Evolutionary conservation across 2,888 invertebrate genomes (phyloP).

Genomic region (Chymomyza caudatula): DNA sequence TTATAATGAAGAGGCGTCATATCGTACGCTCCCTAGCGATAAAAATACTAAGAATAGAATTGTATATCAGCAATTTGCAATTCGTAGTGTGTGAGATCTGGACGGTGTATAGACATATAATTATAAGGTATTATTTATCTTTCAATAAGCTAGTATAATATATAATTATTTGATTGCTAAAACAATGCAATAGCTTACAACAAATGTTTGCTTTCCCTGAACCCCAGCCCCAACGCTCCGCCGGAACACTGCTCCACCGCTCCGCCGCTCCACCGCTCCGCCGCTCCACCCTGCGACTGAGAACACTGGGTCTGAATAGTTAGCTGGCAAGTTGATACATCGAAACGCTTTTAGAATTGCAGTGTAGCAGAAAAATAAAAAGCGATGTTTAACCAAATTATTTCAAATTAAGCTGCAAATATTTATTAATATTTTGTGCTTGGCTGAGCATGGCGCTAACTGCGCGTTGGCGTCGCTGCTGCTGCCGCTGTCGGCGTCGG

Average conservation of each 20-base stretch:
- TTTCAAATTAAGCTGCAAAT: conserved; percentile 72
- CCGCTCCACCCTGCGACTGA: neutral
- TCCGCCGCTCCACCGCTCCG: neutral
- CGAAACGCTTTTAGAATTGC: neutral
- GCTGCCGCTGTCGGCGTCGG: conserved; percentile 8
- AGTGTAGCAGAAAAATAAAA: conserved; percentile 55
- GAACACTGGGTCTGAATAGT: neutral
- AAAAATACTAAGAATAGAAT: neutral
- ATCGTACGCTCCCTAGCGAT: too few species aligned
- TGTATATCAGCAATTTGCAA: neutral
- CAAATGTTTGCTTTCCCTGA: neutral
- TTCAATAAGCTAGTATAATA: neutral
- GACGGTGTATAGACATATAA: neutral
- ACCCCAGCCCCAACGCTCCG: neutral
- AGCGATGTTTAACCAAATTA: conserved; percentile 73
- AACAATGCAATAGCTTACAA: neutral
- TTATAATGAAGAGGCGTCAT: neutral
- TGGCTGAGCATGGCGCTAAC: conserved; percentile 59
- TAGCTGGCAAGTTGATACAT: neutral
- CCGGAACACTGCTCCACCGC: too few species aligned
- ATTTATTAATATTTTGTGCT: conserved; percentile 73
- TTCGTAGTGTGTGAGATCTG: neutral
- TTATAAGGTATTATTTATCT: neutral
- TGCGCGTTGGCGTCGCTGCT: neutral
- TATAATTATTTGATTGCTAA: neutral